phyloP scores from a whole-genome alignment of 2,113 vertebrate genomes.

The Rhineura floridana region DNA sequence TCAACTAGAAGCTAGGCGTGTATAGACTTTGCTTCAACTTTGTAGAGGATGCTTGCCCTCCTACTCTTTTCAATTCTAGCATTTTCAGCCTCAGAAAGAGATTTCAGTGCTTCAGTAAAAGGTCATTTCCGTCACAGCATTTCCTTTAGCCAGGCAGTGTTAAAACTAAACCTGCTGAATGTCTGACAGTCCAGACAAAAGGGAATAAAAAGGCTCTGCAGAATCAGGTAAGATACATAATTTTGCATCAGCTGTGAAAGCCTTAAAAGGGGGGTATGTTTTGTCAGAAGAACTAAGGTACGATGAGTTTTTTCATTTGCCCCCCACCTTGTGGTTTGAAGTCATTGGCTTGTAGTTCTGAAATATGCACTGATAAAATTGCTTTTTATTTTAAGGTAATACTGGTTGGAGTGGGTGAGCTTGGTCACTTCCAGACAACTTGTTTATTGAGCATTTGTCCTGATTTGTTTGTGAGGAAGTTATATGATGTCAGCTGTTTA shows the following conservation, averaged over 20 bases:
- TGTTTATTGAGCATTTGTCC: too few relatives aligned
- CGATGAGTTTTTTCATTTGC: conserved; percentile 13
- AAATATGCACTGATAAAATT: conserved; percentile 8
- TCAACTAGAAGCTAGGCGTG: not conserved
- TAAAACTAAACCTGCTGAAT: not conserved
- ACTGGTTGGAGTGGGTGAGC: not conserved
- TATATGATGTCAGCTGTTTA: too few relatives aligned
- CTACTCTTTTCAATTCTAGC: not conserved
- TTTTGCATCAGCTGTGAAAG: not conserved
- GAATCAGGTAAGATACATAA: fast-evolving
- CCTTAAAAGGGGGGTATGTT: not conserved
- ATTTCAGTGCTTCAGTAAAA: not conserved
- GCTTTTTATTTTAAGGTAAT: conserved; percentile 37
- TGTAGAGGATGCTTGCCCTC: not conserved
- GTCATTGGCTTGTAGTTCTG: conserved; percentile 27
- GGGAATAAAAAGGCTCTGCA: not conserved
- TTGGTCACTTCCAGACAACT: too few relatives aligned
- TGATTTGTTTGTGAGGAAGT: too few relatives aligned
- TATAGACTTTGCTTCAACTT: fast-evolving
- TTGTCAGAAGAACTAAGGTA: conserved; percentile 8
- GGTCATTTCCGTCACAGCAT: fast-evolving
- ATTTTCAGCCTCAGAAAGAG: not conserved
- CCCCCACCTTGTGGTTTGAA: not conserved
- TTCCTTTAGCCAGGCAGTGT: fast-evolving
- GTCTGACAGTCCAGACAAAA: not conserved